phyloP scores from a whole-genome alignment of 2,888 invertebrate species.

The Muschampia staudingeri region DNA sequence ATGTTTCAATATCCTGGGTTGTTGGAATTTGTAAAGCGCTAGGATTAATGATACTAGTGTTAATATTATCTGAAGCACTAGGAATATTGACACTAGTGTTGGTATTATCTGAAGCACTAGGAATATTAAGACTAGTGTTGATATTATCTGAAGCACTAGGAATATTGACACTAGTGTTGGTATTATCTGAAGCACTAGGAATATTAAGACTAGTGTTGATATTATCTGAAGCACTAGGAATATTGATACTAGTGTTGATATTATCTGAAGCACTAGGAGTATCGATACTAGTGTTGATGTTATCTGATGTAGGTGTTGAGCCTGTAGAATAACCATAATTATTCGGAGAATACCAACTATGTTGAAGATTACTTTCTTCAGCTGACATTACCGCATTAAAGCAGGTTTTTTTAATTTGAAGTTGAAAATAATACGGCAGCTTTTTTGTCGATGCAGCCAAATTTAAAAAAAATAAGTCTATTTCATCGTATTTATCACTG shows the following conservation, averaged over 20 bases:
- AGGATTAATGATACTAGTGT: not conserved
- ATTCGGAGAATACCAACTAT: constrained; percentile 57
- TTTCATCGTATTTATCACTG: constrained; percentile 48
- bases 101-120: not conserved
- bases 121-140: constrained; percentile 15
- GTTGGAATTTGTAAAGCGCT: not conserved
- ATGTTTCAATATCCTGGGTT: constrained; percentile 4
- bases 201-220: constrained; percentile 17
- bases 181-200: not conserved
- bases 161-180: not conserved
- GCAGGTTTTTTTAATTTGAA: constrained; percentile 60
- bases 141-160: constrained; percentile 19
- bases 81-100: not conserved
- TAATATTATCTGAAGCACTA: not conserved
- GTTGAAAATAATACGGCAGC: constrained; percentile 62
- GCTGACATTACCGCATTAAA: constrained; percentile 58
- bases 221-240: constrained; percentile 4
- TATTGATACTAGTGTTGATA: not conserved
- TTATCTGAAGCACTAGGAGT: not conserved
- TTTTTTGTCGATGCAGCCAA: constrained; percentile 57
- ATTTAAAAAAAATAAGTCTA: constrained; percentile 52
- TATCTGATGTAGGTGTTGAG: constrained; percentile 46
- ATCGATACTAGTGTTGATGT: constrained; percentile 20
- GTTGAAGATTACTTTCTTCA: constrained; percentile 55
- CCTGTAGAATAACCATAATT: not conserved